Conservation (phyloP, 2,888 invertebrate genomes). For the Schrankia costaestrigalis region DNA sequence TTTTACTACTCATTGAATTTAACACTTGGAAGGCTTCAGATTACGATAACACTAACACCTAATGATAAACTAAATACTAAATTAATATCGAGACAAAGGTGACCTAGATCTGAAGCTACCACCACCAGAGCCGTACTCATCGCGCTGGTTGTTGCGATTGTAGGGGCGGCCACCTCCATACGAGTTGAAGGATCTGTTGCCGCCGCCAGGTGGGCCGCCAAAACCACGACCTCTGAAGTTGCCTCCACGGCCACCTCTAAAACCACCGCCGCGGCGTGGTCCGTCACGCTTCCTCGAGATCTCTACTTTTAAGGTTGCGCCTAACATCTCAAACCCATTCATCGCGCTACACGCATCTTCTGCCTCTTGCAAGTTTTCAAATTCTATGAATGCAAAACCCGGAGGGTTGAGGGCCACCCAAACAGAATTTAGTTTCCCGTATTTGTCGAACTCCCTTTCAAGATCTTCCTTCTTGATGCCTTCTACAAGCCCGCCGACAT, state of each 20-base stretch:
- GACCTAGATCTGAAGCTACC: conserved; percentile 79
- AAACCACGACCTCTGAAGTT: conserved; percentile 76
- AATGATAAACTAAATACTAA: conserved; percentile 67
- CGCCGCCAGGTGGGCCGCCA: conserved; percentile 74
- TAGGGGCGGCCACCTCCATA: conserved; percentile 75
- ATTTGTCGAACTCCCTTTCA: conserved; percentile 94
- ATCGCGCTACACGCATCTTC: conserved; percentile 93
- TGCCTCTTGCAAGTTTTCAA: conserved; percentile 92
- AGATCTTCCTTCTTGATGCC: conserved; percentile 95
- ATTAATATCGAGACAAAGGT: conserved; percentile 73
- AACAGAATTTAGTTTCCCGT: conserved; percentile 94
- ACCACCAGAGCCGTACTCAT: conserved; percentile 67
- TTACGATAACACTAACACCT: conserved; percentile 79
- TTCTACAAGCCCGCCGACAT: conserved; percentile 93
- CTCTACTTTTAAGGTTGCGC: conserved; percentile 93
- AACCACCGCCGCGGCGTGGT: conserved; percentile 83
- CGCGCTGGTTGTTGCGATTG: conserved; percentile 63
- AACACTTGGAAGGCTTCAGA: conserved; percentile 80
- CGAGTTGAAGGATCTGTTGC: conserved; percentile 77
- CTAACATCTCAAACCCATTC: conserved; percentile 93
- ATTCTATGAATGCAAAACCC: conserved; percentile 96
- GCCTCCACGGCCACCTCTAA: conserved; percentile 78
- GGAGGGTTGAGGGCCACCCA: conserved; percentile 97
- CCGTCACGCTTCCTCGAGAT: conserved; percentile 91
- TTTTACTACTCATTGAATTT: conserved; percentile 69